A percentile compares a stretch with the other conserved stretches of the same genome.
Evolutionary conservation across 2,888 invertebrate species (phyloP).

Genomic region (Andrena marginata): DNA sequence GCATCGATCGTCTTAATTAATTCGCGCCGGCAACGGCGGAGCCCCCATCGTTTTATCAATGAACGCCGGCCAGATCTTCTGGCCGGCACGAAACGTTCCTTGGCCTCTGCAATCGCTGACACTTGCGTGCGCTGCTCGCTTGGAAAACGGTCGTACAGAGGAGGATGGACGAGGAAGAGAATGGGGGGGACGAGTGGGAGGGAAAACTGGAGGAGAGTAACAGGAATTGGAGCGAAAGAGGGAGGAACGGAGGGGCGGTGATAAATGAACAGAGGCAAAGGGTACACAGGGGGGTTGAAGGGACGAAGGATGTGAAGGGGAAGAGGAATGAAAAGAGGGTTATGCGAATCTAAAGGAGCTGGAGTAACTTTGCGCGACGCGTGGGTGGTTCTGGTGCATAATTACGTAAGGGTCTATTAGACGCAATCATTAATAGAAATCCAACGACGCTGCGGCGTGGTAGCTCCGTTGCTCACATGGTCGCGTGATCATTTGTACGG

Average conservation of each 20-base stretch:
- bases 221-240: not conserved
- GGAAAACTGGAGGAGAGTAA: not conserved
- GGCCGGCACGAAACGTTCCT: conserved; percentile 44
- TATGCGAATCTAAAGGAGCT: not conserved
- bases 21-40: conserved; percentile 42
- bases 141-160: not conserved
- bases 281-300: not conserved
- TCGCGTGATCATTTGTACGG: conserved; percentile 60
- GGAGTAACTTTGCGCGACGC: conserved; percentile 50
- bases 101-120: not conserved
- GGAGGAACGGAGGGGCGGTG: not conserved
- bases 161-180: not conserved
- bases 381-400: conserved; percentile 73
- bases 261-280: not conserved
- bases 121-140: conserved; percentile 21
- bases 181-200: not conserved
- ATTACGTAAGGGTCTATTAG: conserved; percentile 76
- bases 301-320: not conserved
- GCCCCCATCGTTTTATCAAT: conserved; percentile 57
- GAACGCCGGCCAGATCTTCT: conserved; percentile 41
- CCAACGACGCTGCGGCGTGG: conserved; percentile 62
- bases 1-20: conserved; percentile 70
- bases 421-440: conserved; percentile 77
- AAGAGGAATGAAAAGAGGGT: not conserved
- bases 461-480: conserved; percentile 42